Conservation (phyloP, 2,888 invertebrate genomes). For the Pemphredon lugubris region DNA sequence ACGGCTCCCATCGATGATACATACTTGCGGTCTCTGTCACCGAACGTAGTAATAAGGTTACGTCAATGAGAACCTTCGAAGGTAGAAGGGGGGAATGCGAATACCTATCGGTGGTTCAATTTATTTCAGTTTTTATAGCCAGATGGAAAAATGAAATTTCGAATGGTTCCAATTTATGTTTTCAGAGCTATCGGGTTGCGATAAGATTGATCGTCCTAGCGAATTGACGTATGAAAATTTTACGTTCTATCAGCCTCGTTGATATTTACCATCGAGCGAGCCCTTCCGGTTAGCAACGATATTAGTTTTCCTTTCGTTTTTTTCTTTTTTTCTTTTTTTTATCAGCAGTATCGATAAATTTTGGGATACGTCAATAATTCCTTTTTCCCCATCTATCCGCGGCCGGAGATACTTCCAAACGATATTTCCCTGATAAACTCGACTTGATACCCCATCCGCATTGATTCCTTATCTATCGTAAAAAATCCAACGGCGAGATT, state of each 20-base stretch:
- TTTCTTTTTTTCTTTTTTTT: too few species aligned
- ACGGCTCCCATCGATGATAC: slow-evolving; percentile 31
- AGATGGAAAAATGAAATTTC: slow-evolving; percentile 49
- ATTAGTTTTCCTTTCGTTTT: slow-evolving; percentile 26
- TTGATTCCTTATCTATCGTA: too few species aligned
- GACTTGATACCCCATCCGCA: too few species aligned
- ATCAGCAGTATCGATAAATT: too few species aligned
- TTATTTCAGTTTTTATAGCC: slow-evolving; percentile 44
- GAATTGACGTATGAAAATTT: slow-evolving; percentile 49
- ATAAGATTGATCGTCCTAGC: slow-evolving; percentile 50
- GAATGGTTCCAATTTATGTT: slow-evolving; percentile 53
- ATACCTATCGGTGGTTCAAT: slow-evolving; percentile 50
- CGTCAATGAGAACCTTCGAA: slow-evolving; percentile 34
- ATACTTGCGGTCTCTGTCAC: slow-evolving; percentile 22
- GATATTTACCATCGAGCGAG: slow-evolving; percentile 24
- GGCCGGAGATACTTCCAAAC: too few species aligned
- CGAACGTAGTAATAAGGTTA: slow-evolving; percentile 41
- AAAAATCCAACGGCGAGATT: too few species aligned
- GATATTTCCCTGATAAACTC: too few species aligned
- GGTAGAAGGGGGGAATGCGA: slow-evolving; percentile 28
- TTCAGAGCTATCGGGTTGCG: slow-evolving; percentile 45
- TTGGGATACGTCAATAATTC: too few species aligned
- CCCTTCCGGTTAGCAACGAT: not conserved
- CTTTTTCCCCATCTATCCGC: too few species aligned
- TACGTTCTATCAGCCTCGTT: slow-evolving; percentile 51